A percentile compares a stretch with the other conserved stretches of the same genome.
Evolutionary conservation across 2,797 vertebrate species (phyloP).

Genomic region (Gastrophryne carolinensis): DNA sequence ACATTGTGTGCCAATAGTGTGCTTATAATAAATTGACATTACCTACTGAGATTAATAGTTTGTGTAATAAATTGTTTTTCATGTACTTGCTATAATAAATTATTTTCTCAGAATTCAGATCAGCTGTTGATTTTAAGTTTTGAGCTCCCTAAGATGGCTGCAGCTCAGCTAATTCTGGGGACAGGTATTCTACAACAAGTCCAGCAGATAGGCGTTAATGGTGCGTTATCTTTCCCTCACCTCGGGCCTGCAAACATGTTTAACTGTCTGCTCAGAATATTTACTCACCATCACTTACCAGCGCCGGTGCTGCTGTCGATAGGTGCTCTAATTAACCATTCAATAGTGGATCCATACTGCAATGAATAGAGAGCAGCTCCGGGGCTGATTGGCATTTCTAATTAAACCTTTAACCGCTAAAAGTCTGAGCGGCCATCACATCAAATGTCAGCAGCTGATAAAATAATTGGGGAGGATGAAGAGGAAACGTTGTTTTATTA

Average conservation of each 20-base stretch:
- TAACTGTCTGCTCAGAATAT: constrained; percentile 18
- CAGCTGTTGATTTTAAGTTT: too few relatives aligned
- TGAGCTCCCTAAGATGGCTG: too few relatives aligned
- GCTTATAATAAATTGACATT: too few relatives aligned
- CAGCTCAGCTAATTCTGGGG: too few relatives aligned
- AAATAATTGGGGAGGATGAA: constrained; percentile 22
- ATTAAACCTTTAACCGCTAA: constrained; percentile 39
- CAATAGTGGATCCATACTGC: constrained; percentile 43
- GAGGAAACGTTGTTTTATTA: too few relatives aligned
- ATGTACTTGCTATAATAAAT: too few relatives aligned
- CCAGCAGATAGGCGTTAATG: background rate
- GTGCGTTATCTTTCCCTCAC: background rate
- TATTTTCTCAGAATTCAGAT: too few relatives aligned
- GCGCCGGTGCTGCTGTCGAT: constrained; percentile 34
- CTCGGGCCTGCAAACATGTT: constrained; percentile 3
- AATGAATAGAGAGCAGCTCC: constrained; percentile 40
- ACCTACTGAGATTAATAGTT: too few relatives aligned
- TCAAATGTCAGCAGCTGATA: constrained; percentile 3
- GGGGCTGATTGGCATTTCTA: constrained; percentile 46
- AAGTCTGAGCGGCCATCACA: constrained; percentile 6
- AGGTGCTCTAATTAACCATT: constrained; percentile 41
- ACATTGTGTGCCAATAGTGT: too few relatives aligned
- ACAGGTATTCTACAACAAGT: background rate
- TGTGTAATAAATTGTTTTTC: too few relatives aligned
- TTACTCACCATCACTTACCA: constrained; percentile 17